These are phyloP conservation scores for Falco naumanni DNA, from an alignment of 2,797 vertebrate genomes.

Conservation along the genomic window DNA sequence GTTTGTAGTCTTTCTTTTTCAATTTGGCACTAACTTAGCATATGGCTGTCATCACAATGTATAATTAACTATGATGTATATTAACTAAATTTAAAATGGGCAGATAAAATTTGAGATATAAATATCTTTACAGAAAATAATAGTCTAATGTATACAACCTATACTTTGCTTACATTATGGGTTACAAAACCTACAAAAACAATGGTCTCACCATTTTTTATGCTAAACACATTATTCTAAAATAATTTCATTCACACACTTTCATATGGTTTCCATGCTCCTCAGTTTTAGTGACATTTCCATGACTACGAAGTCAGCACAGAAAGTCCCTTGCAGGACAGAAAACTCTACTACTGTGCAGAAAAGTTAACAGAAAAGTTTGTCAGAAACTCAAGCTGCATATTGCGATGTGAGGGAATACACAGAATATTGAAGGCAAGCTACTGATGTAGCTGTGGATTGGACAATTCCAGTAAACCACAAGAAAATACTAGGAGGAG, in stretches of 20 bases:
- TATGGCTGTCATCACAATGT: not conserved
- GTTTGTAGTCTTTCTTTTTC: not conserved
- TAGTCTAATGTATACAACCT: not conserved
- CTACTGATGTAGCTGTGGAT: not conserved
- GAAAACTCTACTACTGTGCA: not conserved
- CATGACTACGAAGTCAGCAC: not conserved
- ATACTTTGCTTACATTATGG: not conserved
- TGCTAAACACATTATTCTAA: not conserved
- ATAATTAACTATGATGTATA: not conserved
- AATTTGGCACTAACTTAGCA: not conserved
- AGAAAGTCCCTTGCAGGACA: not conserved
- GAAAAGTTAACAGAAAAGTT: not conserved
- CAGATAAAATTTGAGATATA: not conserved
- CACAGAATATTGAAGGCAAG: not conserved
- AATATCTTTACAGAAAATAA: not conserved
- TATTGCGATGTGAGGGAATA: not conserved
- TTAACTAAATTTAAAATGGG: not conserved
- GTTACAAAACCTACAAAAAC: not conserved
- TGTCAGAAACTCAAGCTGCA: not conserved
- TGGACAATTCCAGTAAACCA: not conserved
- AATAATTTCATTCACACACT: not conserved
- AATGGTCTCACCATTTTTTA: not conserved
- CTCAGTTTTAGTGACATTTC: not conserved
- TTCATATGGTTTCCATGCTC: not conserved
- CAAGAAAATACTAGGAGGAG: not conserved